phyloP scores from a whole-genome alignment of 2,888 invertebrate species.

The Macrophya annulata region DNA sequence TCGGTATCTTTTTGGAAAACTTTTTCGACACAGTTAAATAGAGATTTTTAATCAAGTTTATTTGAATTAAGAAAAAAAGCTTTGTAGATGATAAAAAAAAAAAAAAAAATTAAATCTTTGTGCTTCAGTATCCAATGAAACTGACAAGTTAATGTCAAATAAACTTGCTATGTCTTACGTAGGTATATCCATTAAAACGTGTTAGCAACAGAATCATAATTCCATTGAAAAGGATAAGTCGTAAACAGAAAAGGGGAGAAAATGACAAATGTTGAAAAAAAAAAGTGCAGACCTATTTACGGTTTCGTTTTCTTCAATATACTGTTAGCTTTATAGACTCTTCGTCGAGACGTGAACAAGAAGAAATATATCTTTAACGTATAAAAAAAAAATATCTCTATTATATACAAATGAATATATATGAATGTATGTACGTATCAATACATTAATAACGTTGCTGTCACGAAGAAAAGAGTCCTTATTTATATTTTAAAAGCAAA shows the following conservation, averaged over 20 bases:
- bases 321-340: not conserved
- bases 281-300: not conserved
- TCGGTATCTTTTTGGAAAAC: not conserved
- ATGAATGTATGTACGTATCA: not conserved
- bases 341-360: not conserved
- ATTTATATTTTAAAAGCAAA: too few relatives aligned
- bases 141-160: not conserved
- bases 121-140: not conserved
- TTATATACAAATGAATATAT: not conserved
- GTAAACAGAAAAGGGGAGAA: not conserved
- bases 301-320: not conserved
- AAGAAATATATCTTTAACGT: not conserved
- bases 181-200: not conserved
- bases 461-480: not conserved
- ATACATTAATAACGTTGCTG: not conserved
- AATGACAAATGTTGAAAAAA: not conserved
- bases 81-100: not conserved
- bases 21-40: not conserved
- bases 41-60: not conserved
- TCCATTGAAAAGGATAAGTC: not conserved
- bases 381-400: not conserved
- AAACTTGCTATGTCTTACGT: not conserved
- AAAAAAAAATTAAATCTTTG: not conserved
- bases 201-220: not conserved
- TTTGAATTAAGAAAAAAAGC: not conserved